These are phyloP conservation scores for Pterophyllum scalare DNA, from an alignment of 2,113 vertebrate genomes.

Conservation along the genomic window DNA sequence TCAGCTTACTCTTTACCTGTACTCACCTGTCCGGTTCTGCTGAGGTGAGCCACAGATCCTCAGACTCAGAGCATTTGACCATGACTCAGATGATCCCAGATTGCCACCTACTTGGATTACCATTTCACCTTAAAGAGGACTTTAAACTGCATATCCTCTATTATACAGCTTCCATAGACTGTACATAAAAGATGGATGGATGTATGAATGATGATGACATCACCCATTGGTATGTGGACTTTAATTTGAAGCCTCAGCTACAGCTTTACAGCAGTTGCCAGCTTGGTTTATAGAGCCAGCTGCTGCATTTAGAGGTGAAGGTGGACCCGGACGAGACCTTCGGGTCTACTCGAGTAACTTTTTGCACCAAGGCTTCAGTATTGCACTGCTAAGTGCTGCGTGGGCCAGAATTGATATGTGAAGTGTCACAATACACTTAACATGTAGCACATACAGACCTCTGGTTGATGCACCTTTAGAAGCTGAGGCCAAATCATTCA, in stretches of 20 bases:
- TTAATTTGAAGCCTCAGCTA: neutral
- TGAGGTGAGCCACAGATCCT: too few relatives aligned
- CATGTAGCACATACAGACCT: too few relatives aligned
- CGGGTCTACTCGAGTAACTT: neutral
- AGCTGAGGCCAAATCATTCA: neutral
- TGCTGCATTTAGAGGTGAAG: neutral
- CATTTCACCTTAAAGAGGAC: too few relatives aligned
- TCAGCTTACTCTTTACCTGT: too few relatives aligned
- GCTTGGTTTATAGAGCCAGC: neutral
- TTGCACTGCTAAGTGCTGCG: neutral
- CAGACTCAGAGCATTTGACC: too few relatives aligned
- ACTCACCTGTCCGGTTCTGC: too few relatives aligned
- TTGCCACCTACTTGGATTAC: too few relatives aligned
- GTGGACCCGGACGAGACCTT: neutral
- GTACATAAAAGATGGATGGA: neutral
- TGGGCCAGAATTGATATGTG: too few relatives aligned
- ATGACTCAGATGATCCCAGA: too few relatives aligned
- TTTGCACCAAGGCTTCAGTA: neutral
- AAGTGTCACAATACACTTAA: too few relatives aligned
- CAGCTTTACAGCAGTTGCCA: neutral
- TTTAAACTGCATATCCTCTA: too few relatives aligned
- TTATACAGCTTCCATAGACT: neutral
- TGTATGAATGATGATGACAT: neutral
- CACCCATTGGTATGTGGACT: neutral
- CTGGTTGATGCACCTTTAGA: too few relatives aligned